phyloP scores from a whole-genome alignment of 2,113 vertebrate genomes.

The Podocnemis expansa region DNA sequence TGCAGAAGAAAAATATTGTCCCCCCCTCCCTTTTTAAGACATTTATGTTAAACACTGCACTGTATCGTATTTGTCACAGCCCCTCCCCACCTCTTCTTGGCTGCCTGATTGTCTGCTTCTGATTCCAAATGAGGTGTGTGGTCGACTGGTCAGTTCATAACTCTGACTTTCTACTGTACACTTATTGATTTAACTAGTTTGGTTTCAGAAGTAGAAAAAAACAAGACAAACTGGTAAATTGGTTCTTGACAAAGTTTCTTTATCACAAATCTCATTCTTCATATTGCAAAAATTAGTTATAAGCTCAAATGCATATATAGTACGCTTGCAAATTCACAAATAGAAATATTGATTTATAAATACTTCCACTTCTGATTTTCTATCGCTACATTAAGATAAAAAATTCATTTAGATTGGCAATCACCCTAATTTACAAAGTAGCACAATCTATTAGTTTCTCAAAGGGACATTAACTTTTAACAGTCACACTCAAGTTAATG shows the following conservation, averaged over 20 bases:
- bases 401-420: background rate
- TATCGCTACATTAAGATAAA: background rate
- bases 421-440: background rate
- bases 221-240: background rate
- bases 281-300: background rate
- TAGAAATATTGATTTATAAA: background rate
- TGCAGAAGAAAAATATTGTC: too few relatives aligned
- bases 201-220: background rate
- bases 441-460: conserved; percentile 5
- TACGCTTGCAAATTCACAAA: background rate
- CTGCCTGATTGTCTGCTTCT: too few relatives aligned
- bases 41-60: too few relatives aligned
- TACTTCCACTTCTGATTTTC: background rate
- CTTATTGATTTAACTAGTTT: background rate
- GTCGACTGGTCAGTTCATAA: too few relatives aligned
- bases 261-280: background rate
- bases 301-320: background rate
- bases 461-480: background rate
- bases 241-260: fast-evolving
- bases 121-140: too few relatives aligned
- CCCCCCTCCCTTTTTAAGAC: too few relatives aligned
- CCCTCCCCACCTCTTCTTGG: too few relatives aligned
- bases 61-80: too few relatives aligned
- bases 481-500: background rate
- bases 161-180: background rate